These are phyloP conservation scores for Tortrix viridana DNA, from an alignment of 2,888 invertebrate genomes.

Conservation along the genomic window DNA sequence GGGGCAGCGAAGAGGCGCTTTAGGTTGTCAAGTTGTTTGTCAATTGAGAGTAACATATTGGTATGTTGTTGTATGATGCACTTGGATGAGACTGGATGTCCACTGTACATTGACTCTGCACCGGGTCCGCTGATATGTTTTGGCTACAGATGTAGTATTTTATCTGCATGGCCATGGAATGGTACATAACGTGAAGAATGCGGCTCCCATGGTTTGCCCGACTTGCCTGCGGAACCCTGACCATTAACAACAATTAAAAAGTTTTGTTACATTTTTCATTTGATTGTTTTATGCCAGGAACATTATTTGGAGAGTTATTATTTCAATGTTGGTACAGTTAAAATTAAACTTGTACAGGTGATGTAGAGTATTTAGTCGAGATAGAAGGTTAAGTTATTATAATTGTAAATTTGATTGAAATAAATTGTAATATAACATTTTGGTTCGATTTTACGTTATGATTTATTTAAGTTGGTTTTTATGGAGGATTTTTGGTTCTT, in stretches of 20 bases:
- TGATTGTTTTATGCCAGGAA: slow-evolving; percentile 38
- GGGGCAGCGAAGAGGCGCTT: slow-evolving; percentile 11
- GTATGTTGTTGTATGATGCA: slow-evolving; percentile 47
- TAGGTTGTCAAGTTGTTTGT: slow-evolving; percentile 41
- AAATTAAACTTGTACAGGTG: slow-evolving; percentile 16
- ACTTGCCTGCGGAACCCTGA: slow-evolving; percentile 58
- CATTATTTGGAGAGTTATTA: slow-evolving; percentile 31
- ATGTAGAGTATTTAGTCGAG: slow-evolving; percentile 14
- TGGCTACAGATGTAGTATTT: slow-evolving; percentile 70
- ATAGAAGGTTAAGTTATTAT: slow-evolving; percentile 29
- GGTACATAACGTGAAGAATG: slow-evolving; percentile 54
- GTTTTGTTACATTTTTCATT: slow-evolving; percentile 40
- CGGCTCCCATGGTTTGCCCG: slow-evolving; percentile 53
- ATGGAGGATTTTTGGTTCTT: slow-evolving; percentile 37
- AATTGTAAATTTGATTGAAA: slow-evolving; percentile 13
- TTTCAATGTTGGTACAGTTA: slow-evolving; percentile 38
- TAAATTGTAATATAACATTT: slow-evolving; percentile 13
- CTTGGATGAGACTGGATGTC: slow-evolving; percentile 58
- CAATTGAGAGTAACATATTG: slow-evolving; percentile 70
- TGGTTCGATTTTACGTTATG: slow-evolving; percentile 42
- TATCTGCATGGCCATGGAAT: slow-evolving; percentile 80
- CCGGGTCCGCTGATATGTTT: slow-evolving; percentile 70
- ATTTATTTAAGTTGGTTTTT: slow-evolving; percentile 43
- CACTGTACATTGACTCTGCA: slow-evolving; percentile 78
- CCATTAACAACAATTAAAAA: slow-evolving; percentile 42